Evolutionary conservation across 1,140 invertebrate genomes (phyloP), one percentile per base, ranked within the genome.

Genomic region (Pararge aegeria): DNA sequence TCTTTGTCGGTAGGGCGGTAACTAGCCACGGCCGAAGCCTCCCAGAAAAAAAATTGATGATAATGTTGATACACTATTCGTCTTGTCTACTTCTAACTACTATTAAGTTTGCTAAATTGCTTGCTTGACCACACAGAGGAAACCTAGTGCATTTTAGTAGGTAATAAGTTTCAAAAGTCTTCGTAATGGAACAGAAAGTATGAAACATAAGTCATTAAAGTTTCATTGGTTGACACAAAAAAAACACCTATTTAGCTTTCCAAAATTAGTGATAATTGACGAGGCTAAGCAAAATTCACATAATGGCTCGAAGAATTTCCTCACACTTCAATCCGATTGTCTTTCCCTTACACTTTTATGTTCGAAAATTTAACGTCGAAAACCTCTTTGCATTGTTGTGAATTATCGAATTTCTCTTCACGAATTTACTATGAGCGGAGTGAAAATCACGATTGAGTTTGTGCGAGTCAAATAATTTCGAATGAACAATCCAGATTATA

Each of bases 251-350:
- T 34, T 37, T 46, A 10, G 18, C 3, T 18, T 46, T 46, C 20
- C 42, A 9, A 46, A 49, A 56, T 12, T 34, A 1, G 30, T 52
- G 62, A 73, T 73, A 74, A 73, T 74, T 73, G 67, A 68, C 69
- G 57, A 40, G 70, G 59, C 58, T 29, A 53, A 61, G 61, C 58
- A 71, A 73, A 70, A 69, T 66, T 64, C 54, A 65, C 61, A 61
- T 73, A 70, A 73, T 70, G 12, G 64, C 54, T 61, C 27, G 21
- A 57, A 63, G 59, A 62, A 37, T 44, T 40, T 70, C 69, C 72
- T 68, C 50, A 71, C 60, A 65, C 75, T 74, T 69, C 64, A 67
- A 64, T 51, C n/a, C 34, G 53, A 76, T 73, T 79, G 69, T 73
- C 61, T 68, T 70, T 64, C 13, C 61, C 66, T 66, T 68, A 68